Evolutionary conservation across 2,797 vertebrate genomes (phyloP).

Genomic region (Artibeus lituratus): DNA sequence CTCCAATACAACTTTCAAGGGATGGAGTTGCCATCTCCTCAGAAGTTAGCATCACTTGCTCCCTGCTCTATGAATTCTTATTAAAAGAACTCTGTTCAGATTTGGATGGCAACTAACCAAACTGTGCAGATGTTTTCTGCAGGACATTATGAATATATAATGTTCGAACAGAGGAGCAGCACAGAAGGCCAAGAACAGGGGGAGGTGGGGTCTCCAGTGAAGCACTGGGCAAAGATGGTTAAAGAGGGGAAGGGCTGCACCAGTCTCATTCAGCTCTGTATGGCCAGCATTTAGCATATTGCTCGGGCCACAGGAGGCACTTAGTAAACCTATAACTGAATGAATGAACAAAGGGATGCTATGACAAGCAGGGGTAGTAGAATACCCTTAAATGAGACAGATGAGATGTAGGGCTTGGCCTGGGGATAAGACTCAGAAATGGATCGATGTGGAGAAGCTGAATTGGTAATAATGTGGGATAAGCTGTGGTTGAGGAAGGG

Average conservation of each 20-base stretch:
- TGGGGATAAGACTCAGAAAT: background rate
- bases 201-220: background rate
- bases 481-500: background rate
- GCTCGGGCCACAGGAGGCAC: background rate
- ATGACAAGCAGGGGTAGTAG: background rate
- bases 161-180: background rate
- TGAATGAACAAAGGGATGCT: background rate
- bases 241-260: background rate
- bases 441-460: background rate
- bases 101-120: background rate
- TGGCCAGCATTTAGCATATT: background rate
- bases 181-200: background rate
- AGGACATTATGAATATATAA: background rate
- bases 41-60: background rate
- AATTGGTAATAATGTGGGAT: background rate
- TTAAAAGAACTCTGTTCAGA: slow-evolving; percentile 5
- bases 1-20: background rate
- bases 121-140: background rate
- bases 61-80: background rate
- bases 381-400: background rate
- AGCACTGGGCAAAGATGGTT: background rate
- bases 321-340: background rate
- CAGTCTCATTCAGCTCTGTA: background rate
- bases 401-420: background rate
- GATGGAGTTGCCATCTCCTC: background rate